Evolutionary conservation across 2,113 vertebrate species (phyloP), one percentile per base, ranked within the genome.

Genomic region (Zosterops hypoxanthus): DNA sequence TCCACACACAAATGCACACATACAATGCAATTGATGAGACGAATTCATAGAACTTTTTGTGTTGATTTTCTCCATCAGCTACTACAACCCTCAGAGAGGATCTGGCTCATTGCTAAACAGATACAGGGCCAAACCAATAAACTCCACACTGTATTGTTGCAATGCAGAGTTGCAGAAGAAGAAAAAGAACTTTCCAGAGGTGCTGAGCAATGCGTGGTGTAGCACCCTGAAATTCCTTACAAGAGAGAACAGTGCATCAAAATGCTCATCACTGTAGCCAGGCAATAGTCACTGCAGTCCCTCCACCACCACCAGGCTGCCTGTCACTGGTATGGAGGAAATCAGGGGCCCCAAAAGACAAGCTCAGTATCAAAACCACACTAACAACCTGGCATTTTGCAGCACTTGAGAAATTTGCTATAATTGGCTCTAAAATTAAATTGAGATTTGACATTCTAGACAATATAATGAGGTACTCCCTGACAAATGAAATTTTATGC

Each of bases 171-270:
- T 31, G n/a, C 65, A 93, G 52, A 72, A 66, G 39, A 36, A 83
- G 19, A n/a, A 31, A 26, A 57, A 64, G 8, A 65, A 73, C 15
- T 66, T 73, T 28, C 5, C 80, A 76, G 60, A 91, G 39, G 56
- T 36, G 68, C 41, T 69, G n/a, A 63, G 60, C 34, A 72, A 80
- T 3, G 1, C 0, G 0, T 11, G 13, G 23, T 11, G 15, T 3
- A 77, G 41, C 23, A 21, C 20, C 47, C 33, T 26, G 16, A 63
- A 80, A 81, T 19, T 52, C 50, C 80, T 86, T 25, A 39, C 19
- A 47, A 1, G 2, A 34, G 8, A 65, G 59, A 8, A 52, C n/a
- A 50, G 28, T 0, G 3, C 46, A 65, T 20, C 4, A 3, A 90
- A 69, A 8, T 5, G 31, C 28, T 93, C 28, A 6, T 57, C n/a